phyloP scores from a whole-genome alignment of 2,888 invertebrate genomes.

The Coleophora deauratella region DNA sequence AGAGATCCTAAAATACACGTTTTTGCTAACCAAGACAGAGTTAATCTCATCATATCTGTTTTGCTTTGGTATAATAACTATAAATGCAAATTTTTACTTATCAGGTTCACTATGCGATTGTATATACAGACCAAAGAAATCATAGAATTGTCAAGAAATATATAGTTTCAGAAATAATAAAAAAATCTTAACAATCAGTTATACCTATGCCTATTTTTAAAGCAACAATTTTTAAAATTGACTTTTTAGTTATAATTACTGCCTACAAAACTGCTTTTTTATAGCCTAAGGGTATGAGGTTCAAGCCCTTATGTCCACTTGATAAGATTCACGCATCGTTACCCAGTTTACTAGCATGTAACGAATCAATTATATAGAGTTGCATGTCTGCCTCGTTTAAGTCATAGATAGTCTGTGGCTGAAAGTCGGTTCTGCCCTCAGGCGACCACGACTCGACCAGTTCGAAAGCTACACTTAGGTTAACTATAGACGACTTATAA shows the following conservation, averaged over 20 bases:
- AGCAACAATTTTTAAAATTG: not conserved
- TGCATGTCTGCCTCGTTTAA: slow-evolving; percentile 31
- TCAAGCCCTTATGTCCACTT: no score
- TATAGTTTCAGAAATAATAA: no score
- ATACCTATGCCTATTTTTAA: no score
- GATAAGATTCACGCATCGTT: slow-evolving; percentile 1
- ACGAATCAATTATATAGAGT: slow-evolving; percentile 14
- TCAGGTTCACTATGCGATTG: no score
- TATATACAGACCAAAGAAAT: no score
- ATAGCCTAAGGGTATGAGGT: slow-evolving; percentile 4
- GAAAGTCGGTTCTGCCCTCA: slow-evolving; percentile 41
- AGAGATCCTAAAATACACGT: no score
- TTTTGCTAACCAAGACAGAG: no score
- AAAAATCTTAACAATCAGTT: no score
- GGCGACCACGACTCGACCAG: slow-evolving; percentile 51
- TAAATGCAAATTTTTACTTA: no score
- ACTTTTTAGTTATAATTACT: slow-evolving; percentile 1
- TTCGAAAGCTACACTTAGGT: slow-evolving; percentile 33
- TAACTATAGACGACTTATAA: slow-evolving; percentile 26
- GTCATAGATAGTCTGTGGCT: slow-evolving; percentile 33
- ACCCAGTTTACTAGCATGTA: slow-evolving; percentile 4
- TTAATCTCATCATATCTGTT: no score
- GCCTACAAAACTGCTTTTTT: not conserved
- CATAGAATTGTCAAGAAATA: no score
- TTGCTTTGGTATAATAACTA: no score